phyloP scores from a whole-genome alignment of 2,888 invertebrate genomes.

The Apomyelois bistriatella region DNA sequence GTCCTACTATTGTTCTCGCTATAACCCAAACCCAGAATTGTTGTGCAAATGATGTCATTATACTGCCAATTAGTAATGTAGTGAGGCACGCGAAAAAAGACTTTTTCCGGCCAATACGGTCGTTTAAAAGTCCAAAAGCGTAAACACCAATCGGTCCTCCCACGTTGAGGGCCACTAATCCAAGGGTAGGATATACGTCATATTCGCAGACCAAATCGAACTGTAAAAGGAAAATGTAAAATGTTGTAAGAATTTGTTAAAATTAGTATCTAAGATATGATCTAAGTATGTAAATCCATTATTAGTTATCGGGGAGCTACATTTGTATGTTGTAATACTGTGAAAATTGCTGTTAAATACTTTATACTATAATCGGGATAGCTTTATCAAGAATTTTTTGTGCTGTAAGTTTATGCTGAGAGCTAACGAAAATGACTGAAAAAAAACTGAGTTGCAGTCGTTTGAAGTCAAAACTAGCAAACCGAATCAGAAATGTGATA shows the following conservation, averaged over 20 bases:
- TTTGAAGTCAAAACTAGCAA: too few species aligned
- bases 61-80: conserved; percentile 88
- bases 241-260: neutral
- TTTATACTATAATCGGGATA: too few species aligned
- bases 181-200: conserved; percentile 92
- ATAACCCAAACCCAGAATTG: conserved; percentile 91
- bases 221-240: conserved; percentile 78
- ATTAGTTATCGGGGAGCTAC: too few species aligned
- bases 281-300: too few species aligned
- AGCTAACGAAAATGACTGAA: too few species aligned
- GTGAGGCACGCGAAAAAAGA: conserved; percentile 93
- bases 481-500: too few species aligned
- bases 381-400: too few species aligned
- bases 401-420: too few species aligned
- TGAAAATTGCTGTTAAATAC: too few species aligned
- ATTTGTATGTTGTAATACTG: too few species aligned
- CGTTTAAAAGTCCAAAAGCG: conserved; percentile 91
- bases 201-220: conserved; percentile 94
- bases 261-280: too few species aligned
- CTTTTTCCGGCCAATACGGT: conserved; percentile 90
- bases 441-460: too few species aligned
- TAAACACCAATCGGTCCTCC: conserved; percentile 96
- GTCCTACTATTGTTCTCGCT: conserved; percentile 90
- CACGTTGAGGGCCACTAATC: conserved; percentile 90
- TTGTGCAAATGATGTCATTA: conserved; percentile 88